These are phyloP conservation scores for Hippopotamyrus pictus DNA, from an alignment of 2,797 vertebrate species.

Conservation along the genomic window DNA sequence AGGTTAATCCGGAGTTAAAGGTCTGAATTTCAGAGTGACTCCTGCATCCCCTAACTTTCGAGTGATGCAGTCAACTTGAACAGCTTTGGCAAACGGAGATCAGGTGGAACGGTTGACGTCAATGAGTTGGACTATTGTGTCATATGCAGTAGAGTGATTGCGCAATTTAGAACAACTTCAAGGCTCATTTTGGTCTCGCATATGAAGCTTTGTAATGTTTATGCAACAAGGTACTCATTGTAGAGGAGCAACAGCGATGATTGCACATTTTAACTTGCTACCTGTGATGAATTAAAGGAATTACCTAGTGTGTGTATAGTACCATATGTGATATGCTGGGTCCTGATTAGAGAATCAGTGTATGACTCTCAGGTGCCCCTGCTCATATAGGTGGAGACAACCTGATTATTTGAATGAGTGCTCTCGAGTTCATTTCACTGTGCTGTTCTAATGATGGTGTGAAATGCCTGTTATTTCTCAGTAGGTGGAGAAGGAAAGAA, in stretches of 20 bases:
- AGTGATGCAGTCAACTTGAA: background rate
- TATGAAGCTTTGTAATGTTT: background rate
- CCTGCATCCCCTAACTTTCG: background rate
- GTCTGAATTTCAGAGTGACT: background rate
- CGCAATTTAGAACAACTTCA: background rate
- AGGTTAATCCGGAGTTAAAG: no score
- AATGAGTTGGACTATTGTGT: background rate
- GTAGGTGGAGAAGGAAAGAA: conserved; percentile 19
- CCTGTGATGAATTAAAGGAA: background rate
- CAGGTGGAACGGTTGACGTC: background rate
- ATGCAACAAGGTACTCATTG: background rate
- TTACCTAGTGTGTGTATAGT: background rate
- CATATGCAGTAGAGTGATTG: background rate
- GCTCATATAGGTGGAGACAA: conserved; percentile 53
- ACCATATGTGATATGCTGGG: background rate
- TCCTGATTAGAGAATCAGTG: conserved; percentile 38
- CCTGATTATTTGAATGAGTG: conserved; percentile 48
- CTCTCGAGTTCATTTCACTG: conserved; percentile 15
- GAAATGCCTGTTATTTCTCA: conserved; percentile 30
- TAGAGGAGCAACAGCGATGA: background rate
- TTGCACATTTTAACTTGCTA: background rate
- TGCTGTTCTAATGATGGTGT: conserved; percentile 33
- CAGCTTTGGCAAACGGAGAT: background rate
- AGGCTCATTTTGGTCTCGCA: background rate
- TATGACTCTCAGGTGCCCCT: conserved; percentile 53